Base-by-base conservation (phyloP, 2,797 vertebrate genomes). In the Huso huso region DNA sequence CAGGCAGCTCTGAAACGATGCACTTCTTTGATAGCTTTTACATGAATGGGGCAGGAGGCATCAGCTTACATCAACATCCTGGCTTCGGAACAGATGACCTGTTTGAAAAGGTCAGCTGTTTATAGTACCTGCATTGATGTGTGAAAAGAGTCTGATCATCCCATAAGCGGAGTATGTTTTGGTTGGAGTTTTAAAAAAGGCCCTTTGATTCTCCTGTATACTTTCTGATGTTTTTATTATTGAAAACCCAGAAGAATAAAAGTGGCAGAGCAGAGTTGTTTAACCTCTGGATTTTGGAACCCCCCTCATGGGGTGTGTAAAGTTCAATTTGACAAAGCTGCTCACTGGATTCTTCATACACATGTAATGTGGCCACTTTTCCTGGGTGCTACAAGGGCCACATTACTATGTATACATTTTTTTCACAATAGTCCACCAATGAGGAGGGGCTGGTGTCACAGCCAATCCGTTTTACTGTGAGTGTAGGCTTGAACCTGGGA, bases 11-110 rank as follows among this genome's bases (percentile, higher is more conserved):
- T 75, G 8, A 69, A 64, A 8, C 18, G 83, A 83, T 83, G 74
- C 62, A 10, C 72, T 48, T 11, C 67, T 10, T 49, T 57, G 81
- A 85, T 84, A 82, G 73, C 71, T 76, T 70, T 70, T 74, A 73
- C 75, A 75, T 77, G 51, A 69, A 49, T 68, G 63, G 55, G 55
- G 57, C 64, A 64, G 49, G 63, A 55, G 55, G 69, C 57, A 68
- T 69, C 63, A 66, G 57, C 64, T 77, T 70, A 76, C 63, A 76
- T 77, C 75, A 80, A 81, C 80, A 79, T 79, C 79, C 82, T 76
- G 78, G 74, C 69, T 67, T 67, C 57, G 63, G 79, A 37, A 75
- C 76, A 75, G 71, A 67, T 37, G 3, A 37, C 37, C 37, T 37
- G 61, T 63, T 61, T 65, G 64, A 50, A 62, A 65, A 67, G 69